phyloP scores from a whole-genome alignment of 2,113 vertebrate genomes.

The Python bivittatus region DNA sequence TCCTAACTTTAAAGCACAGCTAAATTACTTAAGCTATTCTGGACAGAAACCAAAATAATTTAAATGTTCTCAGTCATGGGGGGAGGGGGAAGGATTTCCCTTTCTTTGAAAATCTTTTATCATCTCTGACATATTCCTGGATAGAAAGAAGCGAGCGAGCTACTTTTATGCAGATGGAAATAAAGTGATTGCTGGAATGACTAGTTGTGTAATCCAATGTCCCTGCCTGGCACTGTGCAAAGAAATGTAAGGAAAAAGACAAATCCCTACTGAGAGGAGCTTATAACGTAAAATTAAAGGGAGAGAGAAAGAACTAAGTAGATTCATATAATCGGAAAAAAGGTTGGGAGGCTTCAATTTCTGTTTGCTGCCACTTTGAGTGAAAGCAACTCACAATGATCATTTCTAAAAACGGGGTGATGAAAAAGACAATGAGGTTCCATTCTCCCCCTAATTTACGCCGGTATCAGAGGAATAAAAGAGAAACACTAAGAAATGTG shows the following conservation, averaged over 20 bases:
- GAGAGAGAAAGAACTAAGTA: not conserved
- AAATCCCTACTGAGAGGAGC: not conserved
- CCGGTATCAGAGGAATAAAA: not conserved
- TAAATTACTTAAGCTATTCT: not conserved
- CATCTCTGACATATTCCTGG: not conserved
- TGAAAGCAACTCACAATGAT: not conserved
- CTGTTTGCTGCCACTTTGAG: not conserved
- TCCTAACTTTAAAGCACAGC: not conserved
- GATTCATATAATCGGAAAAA: not conserved
- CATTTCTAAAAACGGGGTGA: not conserved
- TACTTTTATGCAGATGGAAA: not conserved
- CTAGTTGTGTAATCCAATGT: not conserved
- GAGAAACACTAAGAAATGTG: not conserved
- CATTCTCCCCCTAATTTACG: not conserved
- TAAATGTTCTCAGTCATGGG: not conserved
- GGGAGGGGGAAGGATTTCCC: not conserved
- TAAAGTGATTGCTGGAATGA: not conserved
- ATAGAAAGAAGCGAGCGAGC: not conserved
- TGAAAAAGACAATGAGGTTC: not conserved
- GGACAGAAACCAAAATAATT: not conserved
- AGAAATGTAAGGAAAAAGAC: not conserved
- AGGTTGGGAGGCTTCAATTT: not conserved
- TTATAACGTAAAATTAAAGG: too few relatives aligned
- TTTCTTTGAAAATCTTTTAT: not conserved
- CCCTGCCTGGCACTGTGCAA: not conserved